A percentile compares a stretch with the other conserved stretches of the same genome.
These are phyloP conservation scores for Lepidurus packardi DNA, from an alignment of 1,140 invertebrate species.

Conservation along the genomic window DNA sequence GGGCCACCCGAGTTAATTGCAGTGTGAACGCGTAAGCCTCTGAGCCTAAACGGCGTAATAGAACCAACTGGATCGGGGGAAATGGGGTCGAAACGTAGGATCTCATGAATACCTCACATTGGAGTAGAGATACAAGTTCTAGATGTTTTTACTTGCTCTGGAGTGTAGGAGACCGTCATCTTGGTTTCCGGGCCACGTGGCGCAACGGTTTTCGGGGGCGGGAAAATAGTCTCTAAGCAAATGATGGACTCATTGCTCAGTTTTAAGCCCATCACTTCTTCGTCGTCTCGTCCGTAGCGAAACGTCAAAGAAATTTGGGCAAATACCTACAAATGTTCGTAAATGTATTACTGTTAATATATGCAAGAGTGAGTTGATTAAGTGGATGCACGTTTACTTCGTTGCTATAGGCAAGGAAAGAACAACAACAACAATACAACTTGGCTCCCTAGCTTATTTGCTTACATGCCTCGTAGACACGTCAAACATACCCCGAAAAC, in stretches of 20 bases:
- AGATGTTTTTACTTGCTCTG: neutral
- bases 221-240: conserved; percentile 76
- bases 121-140: neutral
- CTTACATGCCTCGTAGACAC: neutral
- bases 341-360: neutral
- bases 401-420: too few species aligned
- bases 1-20: conserved; percentile 68
- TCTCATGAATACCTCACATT: neutral
- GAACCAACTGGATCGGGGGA: conserved; percentile 58
- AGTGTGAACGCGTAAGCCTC: conserved; percentile 74
- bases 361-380: neutral
- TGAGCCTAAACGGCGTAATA: conserved; percentile 68
- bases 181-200: conserved; percentile 36
- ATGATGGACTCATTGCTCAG: conserved; percentile 87
- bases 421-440: neutral
- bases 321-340: conserved; percentile 54
- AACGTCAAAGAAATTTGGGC: conserved; percentile 79
- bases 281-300: conserved; percentile 82
- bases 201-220: conserved; percentile 47
- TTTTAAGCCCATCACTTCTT: conserved; percentile 85
- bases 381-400: too few species aligned
- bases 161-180: neutral
- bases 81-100: neutral
- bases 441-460: neutral
- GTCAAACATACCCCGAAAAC: neutral